Evolutionary conservation across 2,113 vertebrate species (phyloP), one percentile per base, ranked within the genome.

Genomic region (Sylvilagus bachmani): DNA sequence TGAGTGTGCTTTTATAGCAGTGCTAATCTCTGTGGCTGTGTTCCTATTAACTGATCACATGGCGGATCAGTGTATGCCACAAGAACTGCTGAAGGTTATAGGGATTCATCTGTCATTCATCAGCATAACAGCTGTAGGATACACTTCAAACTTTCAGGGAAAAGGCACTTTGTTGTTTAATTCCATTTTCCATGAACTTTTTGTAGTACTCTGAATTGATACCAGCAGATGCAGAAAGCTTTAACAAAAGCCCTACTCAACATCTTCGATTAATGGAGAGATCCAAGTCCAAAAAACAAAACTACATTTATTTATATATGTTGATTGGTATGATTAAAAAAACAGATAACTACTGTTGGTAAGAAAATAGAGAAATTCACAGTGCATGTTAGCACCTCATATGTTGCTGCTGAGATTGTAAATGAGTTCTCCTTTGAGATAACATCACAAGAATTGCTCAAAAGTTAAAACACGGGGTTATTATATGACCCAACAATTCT

Each of bases 21-120:
- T 1, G 27, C 10, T 29, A 49, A 36, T 79, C 5, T 14, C 53
- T 10, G 1, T 6, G 5, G 3, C 14, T 44, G 12, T 5, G 0
- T 5, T 4, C 27, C 58, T 55, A 36, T 75, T 75, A 22, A 81
- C 2, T 44, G 5, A 53, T 89, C 9, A 64, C 5, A 36, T 27
- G 13, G 9, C 36, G 31, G 27, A 80, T n/a, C 14, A 49, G 66
- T 67, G 7, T 49, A 49, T 58, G 5, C 66, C 36, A 8, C 58
- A 73, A 86, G 22, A 29, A 33, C 55, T 49, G 6, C 33, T 51
- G 38, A 36, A 58, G 25, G 75, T 27, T 86, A 64, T 25, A 17
- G 64, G 4, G 27, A 64, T 12, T 62, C 17, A 81, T 1, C 13
- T 81, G 7, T 89, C 17, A 69, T 12, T 81, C 19, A 5, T 36